These are phyloP conservation scores for Patella caerulea DNA, from an alignment of 2,888 invertebrate species.

Conservation along the genomic window DNA sequence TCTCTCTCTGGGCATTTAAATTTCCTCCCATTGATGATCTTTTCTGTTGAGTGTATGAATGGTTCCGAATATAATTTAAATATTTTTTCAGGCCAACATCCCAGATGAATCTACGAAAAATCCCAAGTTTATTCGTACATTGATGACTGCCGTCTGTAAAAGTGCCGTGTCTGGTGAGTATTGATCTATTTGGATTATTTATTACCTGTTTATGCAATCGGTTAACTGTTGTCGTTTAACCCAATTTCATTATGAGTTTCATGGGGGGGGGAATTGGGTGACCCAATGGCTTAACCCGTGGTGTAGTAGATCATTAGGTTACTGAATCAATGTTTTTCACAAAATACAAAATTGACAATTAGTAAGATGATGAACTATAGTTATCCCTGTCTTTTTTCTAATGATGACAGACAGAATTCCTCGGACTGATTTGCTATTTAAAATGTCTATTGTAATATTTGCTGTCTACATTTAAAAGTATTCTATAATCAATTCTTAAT, in stretches of 20 bases:
- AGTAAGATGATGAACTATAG: constrained; percentile 4
- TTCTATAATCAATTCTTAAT: no score
- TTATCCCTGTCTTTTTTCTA: constrained; percentile 4
- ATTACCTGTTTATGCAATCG: constrained; percentile 67
- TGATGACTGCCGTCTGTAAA: constrained; percentile 82
- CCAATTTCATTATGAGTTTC: no score
- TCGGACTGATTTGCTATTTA: constrained; percentile 5
- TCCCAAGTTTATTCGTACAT: constrained; percentile 81
- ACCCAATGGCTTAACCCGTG: no score
- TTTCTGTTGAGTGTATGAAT: no score
- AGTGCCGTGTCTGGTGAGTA: constrained; percentile 77
- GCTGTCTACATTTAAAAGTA: no score
- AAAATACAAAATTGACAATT: no score
- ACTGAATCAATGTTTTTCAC: no score
- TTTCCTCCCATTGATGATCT: no score
- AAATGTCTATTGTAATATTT: no score
- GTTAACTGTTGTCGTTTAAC: background rate
- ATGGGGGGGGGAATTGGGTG: no score
- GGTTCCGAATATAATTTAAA: background rate
- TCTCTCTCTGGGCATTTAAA: no score
- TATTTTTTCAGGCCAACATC: constrained; percentile 77
- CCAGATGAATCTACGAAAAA: constrained; percentile 76
- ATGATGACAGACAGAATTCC: constrained; percentile 7
- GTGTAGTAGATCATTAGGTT: no score
- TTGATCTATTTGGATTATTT: background rate